Evolutionary conservation across 2,113 vertebrate genomes (phyloP), one percentile per base, ranked within the genome.

Genomic region (Lipotes vexillifer): DNA sequence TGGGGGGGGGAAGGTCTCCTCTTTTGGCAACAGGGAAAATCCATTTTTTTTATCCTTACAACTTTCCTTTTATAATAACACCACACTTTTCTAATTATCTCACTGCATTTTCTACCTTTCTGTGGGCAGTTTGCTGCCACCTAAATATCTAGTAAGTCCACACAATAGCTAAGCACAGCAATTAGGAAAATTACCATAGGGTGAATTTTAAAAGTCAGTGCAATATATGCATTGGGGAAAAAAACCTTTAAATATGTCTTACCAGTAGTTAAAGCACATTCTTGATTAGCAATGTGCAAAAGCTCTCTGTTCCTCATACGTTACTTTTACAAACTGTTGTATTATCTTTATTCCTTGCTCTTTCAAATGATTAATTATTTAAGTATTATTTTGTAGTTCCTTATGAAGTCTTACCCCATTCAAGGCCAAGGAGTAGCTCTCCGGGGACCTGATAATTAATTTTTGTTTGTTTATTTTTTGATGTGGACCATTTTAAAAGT

Each of bases 21-120:
- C 36, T 72, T 95, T 95, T 55, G n/a, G 46, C 44, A 92, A 55
- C 59, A 81, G 36, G 83, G 71, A 92, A 92, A 74, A 57, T 88
- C 66, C 41, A 44, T 66, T 89, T 88, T 31, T 31, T 31, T 63
- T 85, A 38, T 36, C 55, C 75, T 63, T 82, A 41, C 10, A 8
- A 41, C 71, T 72, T 88, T 21, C 20, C 41, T 72, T 88, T 88
- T 88, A 18, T 81, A 63, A 25, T 75, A 52, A 72, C 3, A 81
- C 12, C 44, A 72, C 4, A 20, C 8, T 88, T 82, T 65, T 94
- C 93, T 94, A n/a, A n/a, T 63, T 88, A 27, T 89, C 33, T 88
- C 33, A 29, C 55, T 38, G 46, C 31, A 31, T 3, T 89, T 89
- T 74, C 44, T 72, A n/a, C 55, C 44, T 55, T 65, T 88, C 33